phyloP scores from a whole-genome alignment of 2,113 vertebrate species.

The Pygoscelis adeliae region DNA sequence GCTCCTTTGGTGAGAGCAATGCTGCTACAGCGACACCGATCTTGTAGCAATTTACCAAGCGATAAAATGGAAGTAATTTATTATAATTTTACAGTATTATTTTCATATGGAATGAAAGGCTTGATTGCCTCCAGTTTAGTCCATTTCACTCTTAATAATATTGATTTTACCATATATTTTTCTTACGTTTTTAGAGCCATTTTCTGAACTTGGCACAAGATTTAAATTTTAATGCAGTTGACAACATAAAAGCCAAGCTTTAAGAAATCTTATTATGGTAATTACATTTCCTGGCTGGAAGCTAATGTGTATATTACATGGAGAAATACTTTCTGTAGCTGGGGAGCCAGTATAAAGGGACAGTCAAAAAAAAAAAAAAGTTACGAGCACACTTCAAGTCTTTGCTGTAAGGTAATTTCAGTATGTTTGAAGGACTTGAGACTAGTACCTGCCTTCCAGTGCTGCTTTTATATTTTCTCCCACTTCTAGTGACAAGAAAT shows the following conservation, averaged over 20 bases:
- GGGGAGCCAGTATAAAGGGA: neutral
- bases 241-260: conserved; percentile 57
- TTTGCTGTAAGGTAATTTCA: neutral
- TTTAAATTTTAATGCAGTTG: conserved; percentile 53
- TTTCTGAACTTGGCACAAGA: conserved; percentile 55
- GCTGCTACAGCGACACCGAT: neutral
- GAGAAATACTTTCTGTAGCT: neutral
- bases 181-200: neutral
- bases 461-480: neutral
- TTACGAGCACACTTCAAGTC: neutral
- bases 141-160: conserved; percentile 54
- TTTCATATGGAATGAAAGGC: neutral
- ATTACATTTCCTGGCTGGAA: conserved; percentile 49
- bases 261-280: conserved; percentile 54
- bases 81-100: conserved; percentile 41
- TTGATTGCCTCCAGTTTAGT: conserved; percentile 46
- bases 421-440: neutral
- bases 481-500: neutral
- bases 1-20: neutral
- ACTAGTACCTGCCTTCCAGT: neutral
- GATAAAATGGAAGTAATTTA: conserved; percentile 46
- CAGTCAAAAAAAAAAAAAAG: neutral
- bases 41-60: conserved; percentile 5
- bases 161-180: conserved; percentile 64
- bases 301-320: conserved; percentile 1